Percentiles rank a stretch among this genome's conserved stretches.
Conservation (phyloP, 1,140 invertebrate species). For the Bombus difficillimus region DNA sequence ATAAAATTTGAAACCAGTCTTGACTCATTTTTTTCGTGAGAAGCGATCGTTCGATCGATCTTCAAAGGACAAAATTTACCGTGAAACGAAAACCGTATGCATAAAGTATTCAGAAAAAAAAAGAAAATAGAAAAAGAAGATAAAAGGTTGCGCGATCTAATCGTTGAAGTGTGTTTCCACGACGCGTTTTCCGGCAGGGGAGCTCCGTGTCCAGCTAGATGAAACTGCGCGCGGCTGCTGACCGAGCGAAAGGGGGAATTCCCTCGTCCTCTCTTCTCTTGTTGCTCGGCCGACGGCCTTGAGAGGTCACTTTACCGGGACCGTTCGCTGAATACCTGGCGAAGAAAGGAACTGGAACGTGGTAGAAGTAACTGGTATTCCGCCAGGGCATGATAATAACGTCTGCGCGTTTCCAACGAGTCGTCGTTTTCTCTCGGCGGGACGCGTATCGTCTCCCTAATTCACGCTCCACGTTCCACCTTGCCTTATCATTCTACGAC, state of each 20-base stretch:
- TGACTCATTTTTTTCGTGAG: too few species aligned
- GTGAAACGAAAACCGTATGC: neutral
- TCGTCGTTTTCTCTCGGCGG: slow-evolving; percentile 10
- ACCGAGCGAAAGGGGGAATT: slow-evolving; percentile 28
- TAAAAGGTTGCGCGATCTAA: neutral
- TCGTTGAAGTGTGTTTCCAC: neutral
- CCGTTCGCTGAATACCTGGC: slow-evolving; percentile 52
- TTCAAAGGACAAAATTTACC: too few species aligned
- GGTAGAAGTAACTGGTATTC: slow-evolving; percentile 1
- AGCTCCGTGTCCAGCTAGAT: neutral
- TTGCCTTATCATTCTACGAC: neutral
- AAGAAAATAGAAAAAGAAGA: neutral
- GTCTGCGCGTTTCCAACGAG: slow-evolving; percentile 5
- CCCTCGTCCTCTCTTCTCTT: slow-evolving; percentile 20
- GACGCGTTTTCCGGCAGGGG: neutral
- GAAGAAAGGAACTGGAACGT: slow-evolving; percentile 55
- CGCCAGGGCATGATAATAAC: slow-evolving; percentile 29
- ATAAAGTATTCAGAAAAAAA: neutral
- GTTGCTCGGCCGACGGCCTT: slow-evolving; percentile 52
- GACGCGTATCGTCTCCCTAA: neutral
- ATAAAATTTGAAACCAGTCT: too few species aligned
- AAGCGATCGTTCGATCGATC: too few species aligned
- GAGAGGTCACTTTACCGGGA: slow-evolving; percentile 61
- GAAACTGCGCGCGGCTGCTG: neutral
- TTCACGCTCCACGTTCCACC: neutral